Evolutionary conservation across 1,140 invertebrate genomes (phyloP), one percentile per base, ranked within the genome.

Genomic region (Platorchestia sp.): DNA sequence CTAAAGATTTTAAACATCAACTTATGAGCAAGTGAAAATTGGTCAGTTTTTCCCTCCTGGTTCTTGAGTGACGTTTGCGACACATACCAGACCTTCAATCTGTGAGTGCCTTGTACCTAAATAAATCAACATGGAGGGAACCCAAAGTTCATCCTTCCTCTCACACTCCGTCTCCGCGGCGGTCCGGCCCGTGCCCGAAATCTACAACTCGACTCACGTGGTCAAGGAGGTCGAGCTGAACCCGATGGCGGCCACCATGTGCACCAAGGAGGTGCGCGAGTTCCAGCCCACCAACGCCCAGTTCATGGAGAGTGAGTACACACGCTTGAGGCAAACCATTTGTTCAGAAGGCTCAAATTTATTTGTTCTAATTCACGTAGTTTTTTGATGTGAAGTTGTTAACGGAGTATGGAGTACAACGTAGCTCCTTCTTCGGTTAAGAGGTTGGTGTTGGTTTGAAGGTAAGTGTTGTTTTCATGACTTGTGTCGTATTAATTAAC

Each of bases 261-360:
- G 91, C 45, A 93, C 91, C 7, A 10, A 47, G 91, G 91, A 93
- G 40, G 91, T 93, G 14, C 6, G 6, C 43, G 45, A 45, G 40
- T 93, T 93, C 45, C 91, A 93, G 45, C 91, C 91, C 44, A 93
- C 43, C 91, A 93, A 93, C 45, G 91, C 91, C 7, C 43, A 93
- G 45, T 93, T 93, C 91, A 47, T 93, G 43, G 43, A 93, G 40
- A 93, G 91, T 93, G 45, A 93, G 91, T 93, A 93, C 91, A 45
- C 45, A 36, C 36, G 59, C 36, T 75, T n/a, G n/a, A n/a, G n/a
- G n/a, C n/a, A n/a, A n/a, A n/a, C n/a, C n/a, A n/a, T n/a, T n/a
- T n/a, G n/a, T n/a, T n/a, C n/a, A n/a, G n/a, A n/a, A n/a, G n/a
- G n/a, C n/a, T n/a, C n/a, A n/a, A n/a, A n/a, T n/a, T n/a, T n/a